Evolutionary conservation across 2,888 invertebrate species (phyloP), one percentile per base, ranked within the genome.

Genomic region (Xestia c-nigrum): DNA sequence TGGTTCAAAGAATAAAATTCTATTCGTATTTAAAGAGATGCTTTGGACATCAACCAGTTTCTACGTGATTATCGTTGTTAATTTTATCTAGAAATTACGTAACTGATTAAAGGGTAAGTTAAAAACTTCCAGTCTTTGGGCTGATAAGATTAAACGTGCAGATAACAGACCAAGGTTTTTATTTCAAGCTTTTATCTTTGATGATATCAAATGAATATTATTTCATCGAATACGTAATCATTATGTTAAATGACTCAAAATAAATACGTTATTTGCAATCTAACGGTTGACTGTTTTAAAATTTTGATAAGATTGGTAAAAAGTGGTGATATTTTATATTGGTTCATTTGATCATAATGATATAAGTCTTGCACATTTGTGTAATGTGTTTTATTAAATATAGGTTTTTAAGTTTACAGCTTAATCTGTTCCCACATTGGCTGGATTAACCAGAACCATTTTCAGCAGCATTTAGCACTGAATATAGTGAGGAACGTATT

Each of bases 101-200:
- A 88, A 85, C 74, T 70, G 50, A 72, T 84, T 66, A 38, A 31
- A 31, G 50, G 59, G 67, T 74, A 72, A 76, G 55, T 79, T 70
- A 21, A 38, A 59, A 75, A 52, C 16, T 50, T 50, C 31, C 14
- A 52, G 47, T 59, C 67, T 74, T 74, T 55, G 43, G 57, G 6
- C 38, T 83, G 85, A 84, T 90, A 82, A 90, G 86, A 88, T 89
- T 43, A 82, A 31, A 91, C 91, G 91, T 91, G 91, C 74, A 74
- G 90, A 91, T 91, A 85, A 50, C 31, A 31, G 19, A 59, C 7
- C 4, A 59, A 47, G 67, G 66, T 50, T 67, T 38, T 61, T 31
- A 67, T 66, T 85, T 55, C 46, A 52, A 57, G 19, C 14, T 61
- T n/a, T 52, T 77, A 81, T 84, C 76, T 61, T 6, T 12, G 14